Conservation (phyloP, 2,113 vertebrate species). For the Tragelaphus strepsiceros region DNA sequence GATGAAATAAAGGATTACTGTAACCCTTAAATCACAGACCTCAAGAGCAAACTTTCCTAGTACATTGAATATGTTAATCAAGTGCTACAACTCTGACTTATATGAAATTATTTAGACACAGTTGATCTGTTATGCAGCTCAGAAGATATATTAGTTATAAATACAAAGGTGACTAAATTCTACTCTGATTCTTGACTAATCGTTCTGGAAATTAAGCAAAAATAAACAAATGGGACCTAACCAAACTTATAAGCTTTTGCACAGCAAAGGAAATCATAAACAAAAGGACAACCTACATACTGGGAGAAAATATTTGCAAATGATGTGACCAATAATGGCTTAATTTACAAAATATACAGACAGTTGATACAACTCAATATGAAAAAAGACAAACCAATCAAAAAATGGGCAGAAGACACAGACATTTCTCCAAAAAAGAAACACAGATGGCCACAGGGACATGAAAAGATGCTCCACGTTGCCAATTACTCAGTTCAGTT, state of each 20-base stretch:
- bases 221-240: not conserved
- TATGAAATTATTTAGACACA: not conserved
- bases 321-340: not conserved
- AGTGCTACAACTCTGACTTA: not conserved
- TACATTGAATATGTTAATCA: not conserved
- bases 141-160: not conserved
- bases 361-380: not conserved
- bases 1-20: not conserved
- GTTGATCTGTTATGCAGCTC: not conserved
- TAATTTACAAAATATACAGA: not conserved
- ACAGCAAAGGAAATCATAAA: not conserved
- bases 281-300: not conserved
- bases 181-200: constrained; percentile 23
- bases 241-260: not conserved
- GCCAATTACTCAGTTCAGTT: not conserved
- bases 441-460: not conserved
- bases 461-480: not conserved
- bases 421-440: not conserved
- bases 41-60: not conserved
- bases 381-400: not conserved
- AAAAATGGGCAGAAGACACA: not conserved
- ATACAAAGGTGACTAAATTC: constrained; percentile 22
- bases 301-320: not conserved
- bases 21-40: not conserved
- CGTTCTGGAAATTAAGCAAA: not conserved